phyloP scores from a whole-genome alignment of 2,113 vertebrate species.

The Hymenochirus boettgeri region DNA sequence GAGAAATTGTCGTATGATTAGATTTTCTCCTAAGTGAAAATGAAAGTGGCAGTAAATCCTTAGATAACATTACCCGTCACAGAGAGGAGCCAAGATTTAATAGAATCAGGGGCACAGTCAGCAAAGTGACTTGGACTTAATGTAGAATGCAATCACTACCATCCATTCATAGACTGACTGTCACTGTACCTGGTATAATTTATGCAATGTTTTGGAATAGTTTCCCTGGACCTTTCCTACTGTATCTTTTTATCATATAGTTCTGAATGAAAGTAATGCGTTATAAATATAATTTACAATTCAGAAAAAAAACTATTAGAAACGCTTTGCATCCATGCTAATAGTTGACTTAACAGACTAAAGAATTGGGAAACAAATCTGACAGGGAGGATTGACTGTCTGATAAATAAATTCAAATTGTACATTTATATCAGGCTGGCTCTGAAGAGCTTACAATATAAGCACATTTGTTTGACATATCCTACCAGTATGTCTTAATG shows the following conservation, averaged over 20 bases:
- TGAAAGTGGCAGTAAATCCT: conserved; percentile 44
- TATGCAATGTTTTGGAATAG: conserved; percentile 29
- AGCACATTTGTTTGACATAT: too few relatives aligned
- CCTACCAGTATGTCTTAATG: too few relatives aligned
- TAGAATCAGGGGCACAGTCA: conserved; percentile 42
- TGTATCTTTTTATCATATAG: not conserved
- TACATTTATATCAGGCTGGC: too few relatives aligned
- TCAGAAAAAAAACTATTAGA: too few relatives aligned
- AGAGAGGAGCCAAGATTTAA: conserved; percentile 44
- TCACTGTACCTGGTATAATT: conserved; percentile 31
- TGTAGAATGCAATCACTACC: conserved; percentile 41
- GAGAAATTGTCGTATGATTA: conserved; percentile 44
- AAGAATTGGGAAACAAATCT: too few relatives aligned
- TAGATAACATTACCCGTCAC: conserved; percentile 44
- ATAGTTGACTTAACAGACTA: too few relatives aligned
- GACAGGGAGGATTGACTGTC: too few relatives aligned
- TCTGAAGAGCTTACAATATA: too few relatives aligned
- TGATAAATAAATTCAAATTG: too few relatives aligned
- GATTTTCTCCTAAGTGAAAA: conserved; percentile 44
- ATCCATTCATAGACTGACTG: conserved; percentile 40
- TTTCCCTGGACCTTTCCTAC: conserved; percentile 23
- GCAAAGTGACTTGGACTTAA: conserved; percentile 43
- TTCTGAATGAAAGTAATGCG: too few relatives aligned
- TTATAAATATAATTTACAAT: too few relatives aligned
- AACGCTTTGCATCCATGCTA: too few relatives aligned